These are phyloP conservation scores for Subanguina moxae DNA, from an alignment of 1,140 invertebrate genomes.

Conservation along the genomic window DNA sequence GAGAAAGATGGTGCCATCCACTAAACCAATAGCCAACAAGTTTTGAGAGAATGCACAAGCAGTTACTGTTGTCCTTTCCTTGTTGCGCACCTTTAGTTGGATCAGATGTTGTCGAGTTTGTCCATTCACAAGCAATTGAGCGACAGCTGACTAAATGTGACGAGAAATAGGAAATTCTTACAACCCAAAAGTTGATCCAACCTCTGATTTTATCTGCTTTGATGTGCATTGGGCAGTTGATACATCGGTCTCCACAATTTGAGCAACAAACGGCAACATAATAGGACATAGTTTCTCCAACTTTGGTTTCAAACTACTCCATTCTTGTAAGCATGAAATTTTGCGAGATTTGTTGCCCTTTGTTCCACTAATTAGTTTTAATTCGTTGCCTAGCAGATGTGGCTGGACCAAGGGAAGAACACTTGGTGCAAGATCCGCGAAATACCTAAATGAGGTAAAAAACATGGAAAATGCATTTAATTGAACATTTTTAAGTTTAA, in stretches of 20 bases:
- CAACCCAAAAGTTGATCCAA: neutral
- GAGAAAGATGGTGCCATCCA: neutral
- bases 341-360: neutral
- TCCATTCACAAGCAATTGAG: too few relatives aligned
- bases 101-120: too few relatives aligned
- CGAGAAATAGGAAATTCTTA: too few relatives aligned
- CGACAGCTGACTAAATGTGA: too few relatives aligned
- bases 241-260: neutral
- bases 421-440: neutral
- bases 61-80: neutral
- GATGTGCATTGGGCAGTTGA: neutral
- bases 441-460: neutral
- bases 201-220: neutral
- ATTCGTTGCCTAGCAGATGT: neutral
- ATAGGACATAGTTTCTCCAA: neutral
- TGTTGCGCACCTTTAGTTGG: too few relatives aligned
- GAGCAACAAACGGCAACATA: slow-evolving; percentile 2
- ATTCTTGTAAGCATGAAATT: neutral
- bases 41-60: neutral
- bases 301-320: neutral
- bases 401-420: neutral
- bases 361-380: neutral
- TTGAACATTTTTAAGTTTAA: too few relatives aligned
- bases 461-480: neutral
- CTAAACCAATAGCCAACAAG: neutral